Evolutionary conservation across 2,113 vertebrate species (phyloP), one percentile per base, ranked within the genome.

Genomic region (Neogale vison): DNA sequence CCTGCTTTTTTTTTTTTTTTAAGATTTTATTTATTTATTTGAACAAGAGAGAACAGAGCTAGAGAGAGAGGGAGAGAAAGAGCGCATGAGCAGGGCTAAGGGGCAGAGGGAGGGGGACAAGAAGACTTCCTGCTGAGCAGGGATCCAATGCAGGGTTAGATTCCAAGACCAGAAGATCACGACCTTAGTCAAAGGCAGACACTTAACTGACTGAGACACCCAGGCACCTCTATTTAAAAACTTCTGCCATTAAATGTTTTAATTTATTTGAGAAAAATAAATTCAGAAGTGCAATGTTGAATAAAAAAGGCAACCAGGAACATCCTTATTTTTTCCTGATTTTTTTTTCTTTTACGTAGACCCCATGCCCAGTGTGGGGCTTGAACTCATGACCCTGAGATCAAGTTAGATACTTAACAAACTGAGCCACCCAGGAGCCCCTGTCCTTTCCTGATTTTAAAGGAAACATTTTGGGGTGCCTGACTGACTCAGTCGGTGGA

Each of bases 211-310:
- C 63, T 34, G 31, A 67, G 63, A 31, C 31, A 67, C 31, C 63
- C 63, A 67, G 63, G 29, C 4, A 13, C 15, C 65, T 31, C 65
- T 34, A 90, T 57, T 65, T 79, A 80, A 61, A 91, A 61, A 86
- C 9, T 36, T 69, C 61, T 91, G 82, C 42, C 24, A 55, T 36
- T 61, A 61, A 91, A 31, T 65, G 55, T 89, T 52, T 89, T 61
- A 52, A 59, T 77, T 76, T 79, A 91, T 55, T 88, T 76, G 47
- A 76, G 80, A 90, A 45, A 90, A 93, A 90, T 57, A 93, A 81
- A 59, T 61, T 83, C 42, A 63, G 77, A 95, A 88, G 26, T 63
- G 71, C 6, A 42, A 59, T 52, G 69, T 18, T 88, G 42, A 65
- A 45, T 74, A 84, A 63, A 90, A 81, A 74, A 45, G 29, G 87